Conservation (phyloP, 2,113 vertebrate species). For the Clarias magur region DNA sequence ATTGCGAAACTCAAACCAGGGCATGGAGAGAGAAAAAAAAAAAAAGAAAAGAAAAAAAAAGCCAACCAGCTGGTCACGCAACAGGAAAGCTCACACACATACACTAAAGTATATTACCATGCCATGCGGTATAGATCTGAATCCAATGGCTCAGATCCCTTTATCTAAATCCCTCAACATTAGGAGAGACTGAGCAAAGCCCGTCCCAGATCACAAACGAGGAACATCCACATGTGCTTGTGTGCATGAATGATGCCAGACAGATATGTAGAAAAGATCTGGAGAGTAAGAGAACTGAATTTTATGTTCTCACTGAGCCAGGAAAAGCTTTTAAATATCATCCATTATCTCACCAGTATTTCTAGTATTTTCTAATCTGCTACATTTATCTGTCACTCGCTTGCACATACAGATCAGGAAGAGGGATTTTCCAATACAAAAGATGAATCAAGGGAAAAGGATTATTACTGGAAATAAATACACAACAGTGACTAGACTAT, state of each 20-base stretch:
- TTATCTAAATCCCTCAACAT: slow-evolving; percentile 12
- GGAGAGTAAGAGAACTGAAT: slow-evolving; percentile 3
- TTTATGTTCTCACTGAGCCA: neutral
- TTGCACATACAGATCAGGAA: neutral
- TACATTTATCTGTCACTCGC: neutral
- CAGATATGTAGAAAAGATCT: slow-evolving; percentile 29
- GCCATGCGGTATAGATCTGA: neutral
- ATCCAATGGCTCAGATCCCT: slow-evolving; percentile 9
- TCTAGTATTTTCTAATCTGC: slow-evolving; percentile 14
- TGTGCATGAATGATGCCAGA: slow-evolving; percentile 13
- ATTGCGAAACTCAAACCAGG: slow-evolving; percentile 68
- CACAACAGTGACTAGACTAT: neutral
- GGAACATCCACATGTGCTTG: slow-evolving; percentile 26
- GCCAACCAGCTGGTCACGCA: slow-evolving; percentile 54
- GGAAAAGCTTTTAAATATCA: slow-evolving; percentile 30
- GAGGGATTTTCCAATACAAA: neutral
- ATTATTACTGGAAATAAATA: neutral
- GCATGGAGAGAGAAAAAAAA: slow-evolving; percentile 43
- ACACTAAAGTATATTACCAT: slow-evolving; percentile 13
- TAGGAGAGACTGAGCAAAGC: slow-evolving; percentile 17
- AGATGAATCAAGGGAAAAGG: slow-evolving; percentile 1
- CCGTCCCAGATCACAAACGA: slow-evolving; percentile 12
- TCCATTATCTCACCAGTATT: slow-evolving; percentile 26
- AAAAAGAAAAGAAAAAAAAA: slow-evolving; percentile 32
- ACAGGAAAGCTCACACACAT: slow-evolving; percentile 30